Base-by-base conservation (phyloP, 2,113 vertebrate genomes). In the Crypturellus undulatus region DNA sequence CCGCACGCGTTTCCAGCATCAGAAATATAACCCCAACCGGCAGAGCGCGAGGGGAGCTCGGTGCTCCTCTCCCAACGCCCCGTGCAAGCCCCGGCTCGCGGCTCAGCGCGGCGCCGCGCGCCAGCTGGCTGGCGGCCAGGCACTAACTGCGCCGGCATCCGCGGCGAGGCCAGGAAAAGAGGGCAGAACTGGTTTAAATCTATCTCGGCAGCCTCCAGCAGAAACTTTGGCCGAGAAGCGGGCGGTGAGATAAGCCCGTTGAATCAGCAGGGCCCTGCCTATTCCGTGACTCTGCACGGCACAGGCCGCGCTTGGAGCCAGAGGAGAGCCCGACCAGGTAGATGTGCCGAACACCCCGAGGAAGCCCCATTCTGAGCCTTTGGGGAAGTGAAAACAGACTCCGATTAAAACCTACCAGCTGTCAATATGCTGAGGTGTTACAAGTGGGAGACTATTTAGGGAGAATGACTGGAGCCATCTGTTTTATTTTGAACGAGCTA, bases 371-470 rank as follows among this genome's bases (percentile, higher is more conserved):
- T 81, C 49, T 47, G 43, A 90, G 73, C 60, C 58, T 10, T 17
- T 0, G 75, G 26, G 34, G 21, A 65, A 54, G 92, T 5, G 34
- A 49, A 86, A 81, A 49, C 86, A 32, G 7, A 88, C 15, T 58
- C 73, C 19, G 77, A 81, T 91, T 67, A 70, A 78, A 72, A 72
- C 24, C 10, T 6, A 95, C 58, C 94, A 95, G 93, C 87, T 96
- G 92, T 59, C 79, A 81, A 11, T 30, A 84, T 83, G 89, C 87
- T 6, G 86, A 95, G 92, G 94, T 95, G 93, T 86, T 95, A 97
- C 94, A 58, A 96, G 83, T 45, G 7, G 11, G 36, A 69, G 62
- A n/a, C 82, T 95, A 96, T 96, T 96, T 95, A 95, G 90, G 95
- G 94, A 82, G 92, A 95, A 89, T 88, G 88, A 86, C 92, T 91